Evolutionary conservation across 92 coral and sea anemone species (phyloP), one percentile per base, ranked within the genome.

Genomic region (Parazoanthus darwini): DNA sequence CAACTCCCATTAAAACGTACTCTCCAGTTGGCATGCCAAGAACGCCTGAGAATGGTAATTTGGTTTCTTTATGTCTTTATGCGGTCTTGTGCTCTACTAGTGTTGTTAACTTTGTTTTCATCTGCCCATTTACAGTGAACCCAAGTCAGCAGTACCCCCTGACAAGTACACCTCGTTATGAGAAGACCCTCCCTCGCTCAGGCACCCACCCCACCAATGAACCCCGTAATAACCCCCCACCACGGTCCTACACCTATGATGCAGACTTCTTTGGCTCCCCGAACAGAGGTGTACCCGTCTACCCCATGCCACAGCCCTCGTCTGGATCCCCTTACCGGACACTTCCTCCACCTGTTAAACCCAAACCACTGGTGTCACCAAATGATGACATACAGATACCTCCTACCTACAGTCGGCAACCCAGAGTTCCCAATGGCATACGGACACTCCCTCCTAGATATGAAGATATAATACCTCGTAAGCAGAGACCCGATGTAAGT

Each of bases 91-190:
- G 8, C 15, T 3, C 4, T 54, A 14, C 20, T 54, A 54, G 18
- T 54, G 59, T 15, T 13, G 18, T 3, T 54, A 54, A 54, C 59
- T 11, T 54, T 54, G 59, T 13, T 54, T 54, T 20, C 2, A 3
- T 54, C 16, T 54, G 16, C 18, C 20, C 20, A 54, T 54, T 18
- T 54, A 36, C 67, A 84, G 87, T 71, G 1, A 20, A 48, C 48
- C 8, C 78, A 29, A 67, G 23, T 20, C 33, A 82, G 10, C 86
- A 79, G 25, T 92, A 93, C 81, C 98, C 96, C 5, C 33, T 89
- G 78, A 93, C 98, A 26, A 93, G 96, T 37, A 95, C 98, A 35
- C 98, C 98, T 23, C 74, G 89, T 42, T 90, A 90, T 84, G 89
- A 86, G 26, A 90, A 80, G 84, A 8, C 78, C 29, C 85, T 93